A percentile compares a stretch with the other conserved stretches of the same genome.
Conservation (phyloP, 2,113 vertebrate species). For the Plotosus lineatus region DNA sequence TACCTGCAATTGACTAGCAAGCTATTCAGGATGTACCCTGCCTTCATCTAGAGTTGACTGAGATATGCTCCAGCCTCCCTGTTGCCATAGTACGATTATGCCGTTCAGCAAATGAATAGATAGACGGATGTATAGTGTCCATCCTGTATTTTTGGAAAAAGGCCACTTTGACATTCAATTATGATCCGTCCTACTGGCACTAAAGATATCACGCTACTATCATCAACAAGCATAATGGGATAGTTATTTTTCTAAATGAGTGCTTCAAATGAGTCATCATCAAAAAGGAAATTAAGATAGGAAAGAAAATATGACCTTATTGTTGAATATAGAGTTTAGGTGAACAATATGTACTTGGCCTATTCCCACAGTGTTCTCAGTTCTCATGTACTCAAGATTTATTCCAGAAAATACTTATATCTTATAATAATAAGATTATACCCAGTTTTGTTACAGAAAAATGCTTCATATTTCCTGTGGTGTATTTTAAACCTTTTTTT, state of each 20-base stretch:
- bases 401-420: background rate
- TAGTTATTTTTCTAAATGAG: background rate
- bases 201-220: background rate
- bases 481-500: no score
- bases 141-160: background rate
- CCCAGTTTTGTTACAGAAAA: background rate
- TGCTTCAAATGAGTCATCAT: background rate
- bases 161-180: background rate
- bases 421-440: background rate
- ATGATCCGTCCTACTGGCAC: background rate
- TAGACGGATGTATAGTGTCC: no score
- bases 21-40: no score
- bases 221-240: background rate
- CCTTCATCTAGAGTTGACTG: no score
- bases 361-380: background rate
- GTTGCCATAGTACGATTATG: no score
- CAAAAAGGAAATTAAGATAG: background rate
- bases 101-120: no score
- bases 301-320: background rate
- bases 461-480: background rate
- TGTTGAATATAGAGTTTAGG: background rate
- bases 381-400: background rate
- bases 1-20: no score
- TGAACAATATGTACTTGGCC: background rate
- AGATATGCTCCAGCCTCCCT: no score